A percentile compares a stretch with the other conserved stretches of the same genome.
Evolutionary conservation across 2,113 vertebrate genomes (phyloP).

Genomic region (Sus scrofa): T2T-Sscrofa CM000819.6:118081001-118081500

Average conservation of each 20-base stretch:
- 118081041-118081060: too few species aligned
- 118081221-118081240: neutral
- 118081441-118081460: neutral
- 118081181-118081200: too few species aligned
- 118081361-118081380: neutral
- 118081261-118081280: neutral
- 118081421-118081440: neutral
- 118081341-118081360: neutral
- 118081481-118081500: neutral
- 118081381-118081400: neutral
- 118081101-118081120: too few species aligned
- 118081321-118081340: neutral
- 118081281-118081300: neutral
- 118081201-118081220: neutral
- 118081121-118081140: neutral
- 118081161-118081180: neutral
- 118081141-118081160: neutral
- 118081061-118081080: neutral
- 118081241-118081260: neutral
- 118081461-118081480: neutral
- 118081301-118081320: neutral
- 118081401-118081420: neutral
- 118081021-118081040: too few species aligned
- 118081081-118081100: neutral
- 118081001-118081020: too few species aligned